Conservation (phyloP, 2,113 vertebrate species). For the Tautogolabrus adspersus region DNA sequence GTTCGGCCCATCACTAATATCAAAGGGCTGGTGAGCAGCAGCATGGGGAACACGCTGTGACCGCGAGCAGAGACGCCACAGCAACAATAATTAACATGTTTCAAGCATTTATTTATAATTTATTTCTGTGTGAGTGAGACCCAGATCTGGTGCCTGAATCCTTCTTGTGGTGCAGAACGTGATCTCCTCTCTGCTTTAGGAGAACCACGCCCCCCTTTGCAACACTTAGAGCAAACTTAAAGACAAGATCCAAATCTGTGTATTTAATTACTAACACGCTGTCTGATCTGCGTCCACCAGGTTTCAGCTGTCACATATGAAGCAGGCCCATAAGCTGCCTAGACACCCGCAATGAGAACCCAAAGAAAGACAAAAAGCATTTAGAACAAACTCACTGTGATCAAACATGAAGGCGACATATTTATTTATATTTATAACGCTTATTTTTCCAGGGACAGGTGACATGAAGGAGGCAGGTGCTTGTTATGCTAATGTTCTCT, state of each 20-base stretch:
- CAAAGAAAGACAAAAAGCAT: constrained; percentile 28
- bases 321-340: background rate
- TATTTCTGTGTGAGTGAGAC: background rate
- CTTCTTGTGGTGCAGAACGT: background rate
- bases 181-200: background rate
- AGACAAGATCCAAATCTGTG: background rate
- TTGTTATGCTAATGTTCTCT: background rate
- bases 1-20: constrained; percentile 90
- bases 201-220: no score
- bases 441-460: constrained; percentile 47
- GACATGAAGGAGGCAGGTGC: background rate
- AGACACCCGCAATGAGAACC: background rate
- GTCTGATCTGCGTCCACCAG: background rate
- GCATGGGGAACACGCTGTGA: constrained; percentile 82
- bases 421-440: constrained; percentile 30
- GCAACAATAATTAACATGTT: background rate
- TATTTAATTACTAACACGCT: constrained; percentile 4
- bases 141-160: background rate
- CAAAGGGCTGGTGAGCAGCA: constrained; percentile 90
- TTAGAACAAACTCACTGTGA: constrained; percentile 47
- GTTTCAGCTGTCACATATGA: background rate
- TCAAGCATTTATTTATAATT: constrained; percentile 21
- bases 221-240: background rate
- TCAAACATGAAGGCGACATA: background rate
- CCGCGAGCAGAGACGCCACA: background rate